A percentile compares a stretch with the other conserved stretches of the same genome.
Conservation (phyloP, 2,797 vertebrate species). For the Phalanger gymnotis region DNA sequence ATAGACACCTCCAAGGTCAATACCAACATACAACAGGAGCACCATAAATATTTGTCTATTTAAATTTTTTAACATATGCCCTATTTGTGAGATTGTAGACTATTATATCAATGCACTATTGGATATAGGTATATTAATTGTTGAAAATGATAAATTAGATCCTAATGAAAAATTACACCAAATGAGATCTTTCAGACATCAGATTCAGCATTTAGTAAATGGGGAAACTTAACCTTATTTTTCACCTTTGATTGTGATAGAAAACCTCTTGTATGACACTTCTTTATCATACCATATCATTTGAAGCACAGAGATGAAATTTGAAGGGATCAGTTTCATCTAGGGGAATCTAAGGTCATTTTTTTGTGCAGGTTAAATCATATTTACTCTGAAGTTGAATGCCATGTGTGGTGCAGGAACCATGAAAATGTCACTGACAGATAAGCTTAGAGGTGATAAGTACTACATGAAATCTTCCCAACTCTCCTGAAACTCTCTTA, state of each 20-base stretch:
- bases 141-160: neutral
- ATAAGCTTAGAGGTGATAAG: neutral
- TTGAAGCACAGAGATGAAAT: neutral
- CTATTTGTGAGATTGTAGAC: neutral
- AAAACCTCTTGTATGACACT: neutral
- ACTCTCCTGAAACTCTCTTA: slow-evolving; percentile 12
- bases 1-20: neutral
- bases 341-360: neutral
- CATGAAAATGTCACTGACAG: neutral
- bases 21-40: neutral
- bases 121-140: neutral
- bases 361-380: slow-evolving; percentile 3
- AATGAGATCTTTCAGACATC: neutral
- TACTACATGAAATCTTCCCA: neutral
- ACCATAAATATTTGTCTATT: neutral
- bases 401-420: slow-evolving; percentile 24
- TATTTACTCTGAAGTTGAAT: slow-evolving; percentile 15
- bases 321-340: slow-evolving; percentile 5
- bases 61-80: neutral
- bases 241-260: neutral
- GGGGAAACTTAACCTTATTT: neutral
- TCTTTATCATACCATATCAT: neutral
- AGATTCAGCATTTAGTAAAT: neutral
- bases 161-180: neutral
- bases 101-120: neutral